These are phyloP conservation scores for Coenobita brevimanus DNA, from an alignment of 1,140 invertebrate species.

Conservation along the genomic window DNA sequence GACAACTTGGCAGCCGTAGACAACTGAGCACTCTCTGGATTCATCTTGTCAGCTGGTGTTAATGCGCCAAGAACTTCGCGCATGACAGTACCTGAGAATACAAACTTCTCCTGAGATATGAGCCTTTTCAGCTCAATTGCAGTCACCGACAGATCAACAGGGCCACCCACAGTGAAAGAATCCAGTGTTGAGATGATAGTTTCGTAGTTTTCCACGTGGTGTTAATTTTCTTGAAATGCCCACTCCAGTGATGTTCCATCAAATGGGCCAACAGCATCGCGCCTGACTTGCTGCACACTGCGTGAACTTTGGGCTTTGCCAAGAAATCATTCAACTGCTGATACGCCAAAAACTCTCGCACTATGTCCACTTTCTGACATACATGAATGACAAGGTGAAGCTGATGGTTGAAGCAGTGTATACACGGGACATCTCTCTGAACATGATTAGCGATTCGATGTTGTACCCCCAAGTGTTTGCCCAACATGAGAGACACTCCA, in stretches of 20 bases:
- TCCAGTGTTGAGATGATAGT: no score
- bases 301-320: background rate
- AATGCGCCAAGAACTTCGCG: background rate
- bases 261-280: background rate
- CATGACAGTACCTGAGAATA: no score
- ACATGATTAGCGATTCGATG: constrained; percentile 1
- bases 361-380: constrained; percentile 1
- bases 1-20: no score
- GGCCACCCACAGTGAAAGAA: background rate
- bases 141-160: background rate
- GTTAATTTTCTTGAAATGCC: background rate
- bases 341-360: background rate
- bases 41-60: background rate
- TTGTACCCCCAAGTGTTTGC: constrained; percentile 1
- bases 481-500: background rate
- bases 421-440: constrained; percentile 1
- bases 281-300: background rate
- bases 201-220: background rate
- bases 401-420: no score
- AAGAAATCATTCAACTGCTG: background rate
- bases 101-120: no score
- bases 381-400: no score
- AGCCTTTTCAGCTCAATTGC: no score
- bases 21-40: background rate
- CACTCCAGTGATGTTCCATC: constrained; percentile 1